Base-by-base conservation (phyloP, 2,113 vertebrate genomes). In the Charadrius vociferus region DNA sequence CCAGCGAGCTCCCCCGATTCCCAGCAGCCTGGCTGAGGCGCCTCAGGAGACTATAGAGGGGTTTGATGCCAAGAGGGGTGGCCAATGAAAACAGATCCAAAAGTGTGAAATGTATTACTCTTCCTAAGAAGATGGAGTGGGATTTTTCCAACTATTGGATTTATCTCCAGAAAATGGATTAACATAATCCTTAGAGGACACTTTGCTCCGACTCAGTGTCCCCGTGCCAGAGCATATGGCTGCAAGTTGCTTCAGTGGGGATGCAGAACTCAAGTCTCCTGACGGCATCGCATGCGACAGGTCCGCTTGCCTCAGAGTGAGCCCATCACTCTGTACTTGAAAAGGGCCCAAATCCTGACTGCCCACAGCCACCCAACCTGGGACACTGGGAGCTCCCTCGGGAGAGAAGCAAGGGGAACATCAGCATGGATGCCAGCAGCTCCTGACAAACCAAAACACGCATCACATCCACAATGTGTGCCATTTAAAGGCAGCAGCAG, bases 161-260 rank as follows among this genome's bases (percentile, higher is more conserved):
- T 96, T 88, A 47, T 52, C 62, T 85, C 84, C 91, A 90, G 74
- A 78, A 93, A 96, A 96, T n/a, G 74, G 81, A 96, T 91, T 88
- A 94, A 53, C n/a, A 52, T 56, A 86, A 96, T 93, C 81, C 84
- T 81, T 8, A 17, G 63, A 63, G 66, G 55, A 75, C 71, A 16
- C 59, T 90, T 59, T 6, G 12, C 84, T 94, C 50, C 15, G 81
- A 24, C 52, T 81, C 0, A 0, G 77, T 41, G 68, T 81, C 82
- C 67, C 78, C 0, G 2, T 82, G 94, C 55, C 93, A 91, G 80
- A 71, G 23, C 32, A 26, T 11, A 58, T 2, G 12, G 71, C 79
- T 83, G 53, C 62, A 37, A 86, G 79, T 6, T 43, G 74, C 71
- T 74, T 78, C 83, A 30, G 59, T 3, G n/a, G 55, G 50, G 45